phyloP scores from a whole-genome alignment of 2,113 vertebrate genomes.

The Clupea harengus region DNA sequence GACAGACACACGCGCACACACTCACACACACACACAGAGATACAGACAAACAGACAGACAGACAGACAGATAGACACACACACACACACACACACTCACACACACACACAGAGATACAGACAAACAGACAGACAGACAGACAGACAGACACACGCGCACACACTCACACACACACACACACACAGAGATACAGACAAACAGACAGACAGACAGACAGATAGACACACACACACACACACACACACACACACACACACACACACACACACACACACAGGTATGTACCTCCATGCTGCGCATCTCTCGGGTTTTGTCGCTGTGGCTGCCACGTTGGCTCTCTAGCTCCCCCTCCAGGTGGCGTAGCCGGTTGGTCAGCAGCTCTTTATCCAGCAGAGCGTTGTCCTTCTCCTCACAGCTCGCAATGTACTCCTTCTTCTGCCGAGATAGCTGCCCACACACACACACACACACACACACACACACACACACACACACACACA shows the following conservation, averaged over 20 bases:
- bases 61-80: not conserved
- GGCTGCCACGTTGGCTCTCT: conserved; percentile 74
- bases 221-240: not conserved
- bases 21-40: not conserved
- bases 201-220: not conserved
- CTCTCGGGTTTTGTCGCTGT: conserved; percentile 80
- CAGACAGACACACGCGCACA: not conserved
- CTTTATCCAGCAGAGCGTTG: conserved; percentile 79
- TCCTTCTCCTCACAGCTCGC: conserved; percentile 79
- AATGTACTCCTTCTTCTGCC: conserved; percentile 82
- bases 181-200: not conserved
- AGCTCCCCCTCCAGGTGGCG: conserved; percentile 81
- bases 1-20: not conserved
- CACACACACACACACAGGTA: not conserved
- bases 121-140: not conserved
- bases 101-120: not conserved
- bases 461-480: not conserved
- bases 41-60: not conserved
- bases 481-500: conserved; percentile 16
- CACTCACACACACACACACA: not conserved
- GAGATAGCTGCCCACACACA: conserved; percentile 66
- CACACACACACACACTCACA: not conserved
- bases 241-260: not conserved
- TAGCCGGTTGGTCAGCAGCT: conserved; percentile 83
- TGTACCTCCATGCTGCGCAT: conserved; percentile 83